Conservation (phyloP, 2,113 vertebrate genomes). For the Gobius niger region DNA sequence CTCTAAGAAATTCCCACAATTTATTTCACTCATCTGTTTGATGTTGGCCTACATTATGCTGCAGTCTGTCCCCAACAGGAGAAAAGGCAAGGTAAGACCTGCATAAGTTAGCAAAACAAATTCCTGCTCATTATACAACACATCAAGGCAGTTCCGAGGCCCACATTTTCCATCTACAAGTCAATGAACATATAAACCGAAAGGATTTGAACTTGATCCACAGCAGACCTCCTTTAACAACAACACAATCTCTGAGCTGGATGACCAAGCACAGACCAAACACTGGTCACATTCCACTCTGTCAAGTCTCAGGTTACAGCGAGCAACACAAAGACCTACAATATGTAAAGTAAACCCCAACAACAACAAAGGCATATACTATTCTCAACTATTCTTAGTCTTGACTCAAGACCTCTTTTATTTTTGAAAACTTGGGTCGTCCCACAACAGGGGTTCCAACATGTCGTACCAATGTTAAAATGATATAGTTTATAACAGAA, state of each 20-base stretch:
- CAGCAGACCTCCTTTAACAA: constrained; percentile 20
- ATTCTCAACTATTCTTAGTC: background rate
- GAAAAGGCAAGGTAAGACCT: background rate
- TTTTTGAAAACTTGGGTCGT: background rate
- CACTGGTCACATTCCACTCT: constrained; percentile 44
- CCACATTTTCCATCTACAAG: background rate
- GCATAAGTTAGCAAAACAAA: constrained; percentile 6
- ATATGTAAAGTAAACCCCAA: constrained; percentile 20
- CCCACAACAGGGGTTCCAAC: too few species aligned
- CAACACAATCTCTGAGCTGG: constrained; percentile 13
- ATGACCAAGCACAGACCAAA: constrained; percentile 28
- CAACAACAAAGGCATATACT: background rate
- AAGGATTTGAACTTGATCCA: background rate
- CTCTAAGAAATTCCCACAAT: background rate
- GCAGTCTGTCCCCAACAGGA: background rate
- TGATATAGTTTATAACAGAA: background rate
- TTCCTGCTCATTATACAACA: background rate
- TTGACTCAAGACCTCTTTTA: background rate
- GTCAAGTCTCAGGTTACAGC: constrained; percentile 26
- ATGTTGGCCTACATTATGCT: background rate
- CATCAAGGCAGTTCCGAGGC: background rate
- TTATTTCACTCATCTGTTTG: background rate
- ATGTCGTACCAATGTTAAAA: background rate
- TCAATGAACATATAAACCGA: background rate
- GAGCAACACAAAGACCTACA: constrained; percentile 11